A percentile compares a stretch with the other conserved stretches of the same genome.
Conservation (phyloP, 2,888 invertebrate species). For the Seira sanloemensis region DNA sequence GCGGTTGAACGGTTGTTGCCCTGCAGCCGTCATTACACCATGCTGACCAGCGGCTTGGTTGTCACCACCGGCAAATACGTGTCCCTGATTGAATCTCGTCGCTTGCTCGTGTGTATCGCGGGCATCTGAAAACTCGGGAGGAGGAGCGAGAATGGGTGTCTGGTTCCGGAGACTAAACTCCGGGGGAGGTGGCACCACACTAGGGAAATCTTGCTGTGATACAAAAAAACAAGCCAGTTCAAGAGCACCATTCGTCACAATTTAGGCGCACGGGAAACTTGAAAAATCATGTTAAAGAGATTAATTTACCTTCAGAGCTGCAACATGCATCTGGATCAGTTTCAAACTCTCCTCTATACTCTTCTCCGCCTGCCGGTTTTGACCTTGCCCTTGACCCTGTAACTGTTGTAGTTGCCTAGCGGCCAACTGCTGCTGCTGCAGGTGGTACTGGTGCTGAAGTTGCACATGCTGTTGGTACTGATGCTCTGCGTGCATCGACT, state of each 20-base stretch:
- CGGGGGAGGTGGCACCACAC: slow-evolving; percentile 80
- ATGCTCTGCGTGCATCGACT: slow-evolving; percentile 65
- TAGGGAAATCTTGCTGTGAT: slow-evolving; percentile 74
- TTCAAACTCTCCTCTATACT: slow-evolving; percentile 76
- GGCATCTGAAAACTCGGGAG: slow-evolving; percentile 87
- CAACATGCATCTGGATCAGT: slow-evolving; percentile 75
- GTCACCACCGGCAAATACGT: slow-evolving; percentile 27
- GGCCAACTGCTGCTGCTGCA: slow-evolving; percentile 71
- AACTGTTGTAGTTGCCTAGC: slow-evolving; percentile 68
- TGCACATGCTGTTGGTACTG: slow-evolving; percentile 74
- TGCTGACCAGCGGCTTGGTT: slow-evolving; percentile 28
- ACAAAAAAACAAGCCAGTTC: slow-evolving; percentile 7
- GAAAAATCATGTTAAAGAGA: too few species aligned
- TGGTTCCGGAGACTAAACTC: slow-evolving; percentile 78
- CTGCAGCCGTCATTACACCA: slow-evolving; percentile 5
- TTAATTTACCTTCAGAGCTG: slow-evolving; percentile 74
- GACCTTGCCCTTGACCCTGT: slow-evolving; percentile 70
- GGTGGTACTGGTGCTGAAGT: slow-evolving; percentile 72
- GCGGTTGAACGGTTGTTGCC: slow-evolving; percentile 71
- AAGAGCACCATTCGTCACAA: too few species aligned
- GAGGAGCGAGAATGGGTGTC: slow-evolving; percentile 84
- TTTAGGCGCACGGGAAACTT: too few species aligned
- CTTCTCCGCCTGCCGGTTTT: slow-evolving; percentile 74
- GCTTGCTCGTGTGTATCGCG: slow-evolving; percentile 72
- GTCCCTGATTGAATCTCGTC: slow-evolving; percentile 72